phyloP scores from a whole-genome alignment of 1,140 invertebrate genomes.

The Zaprionus davidi region DNA sequence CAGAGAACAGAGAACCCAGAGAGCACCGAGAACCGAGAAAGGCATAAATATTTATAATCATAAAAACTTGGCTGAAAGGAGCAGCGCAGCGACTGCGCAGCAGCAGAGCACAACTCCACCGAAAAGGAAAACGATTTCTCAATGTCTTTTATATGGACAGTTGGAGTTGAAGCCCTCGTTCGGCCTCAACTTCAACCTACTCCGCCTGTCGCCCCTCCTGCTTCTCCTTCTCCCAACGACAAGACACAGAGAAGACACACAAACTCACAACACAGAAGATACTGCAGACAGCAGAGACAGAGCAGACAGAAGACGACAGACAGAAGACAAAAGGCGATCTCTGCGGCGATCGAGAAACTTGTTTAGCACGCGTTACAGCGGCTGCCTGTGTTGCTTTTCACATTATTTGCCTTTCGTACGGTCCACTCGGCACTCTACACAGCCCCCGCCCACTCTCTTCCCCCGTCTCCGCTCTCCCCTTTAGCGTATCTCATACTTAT shows the following conservation, averaged over 20 bases:
- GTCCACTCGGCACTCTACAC: constrained; percentile 32
- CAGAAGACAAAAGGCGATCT: constrained; percentile 69
- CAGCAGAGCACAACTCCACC: constrained; percentile 37
- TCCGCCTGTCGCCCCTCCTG: background rate
- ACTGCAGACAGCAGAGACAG: constrained; percentile 53
- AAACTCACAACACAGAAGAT: constrained; percentile 2
- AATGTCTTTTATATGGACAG: constrained; percentile 76
- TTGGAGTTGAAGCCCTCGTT: constrained; percentile 16
- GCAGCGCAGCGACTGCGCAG: constrained; percentile 34
- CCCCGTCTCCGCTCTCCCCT: background rate
- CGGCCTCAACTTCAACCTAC: constrained; percentile 23
- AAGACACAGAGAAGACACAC: background rate
- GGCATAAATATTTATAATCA: constrained; percentile 82
- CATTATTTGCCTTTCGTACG: constrained; percentile 70
- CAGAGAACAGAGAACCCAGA: background rate
- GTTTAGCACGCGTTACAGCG: constrained; percentile 81
- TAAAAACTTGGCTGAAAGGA: constrained; percentile 58
- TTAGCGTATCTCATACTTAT: constrained; percentile 36
- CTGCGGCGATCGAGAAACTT: constrained; percentile 71
- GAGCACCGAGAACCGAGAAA: constrained; percentile 22
- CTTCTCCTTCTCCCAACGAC: too few relatives aligned
- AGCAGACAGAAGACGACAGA: constrained; percentile 25
- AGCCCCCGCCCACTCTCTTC: background rate
- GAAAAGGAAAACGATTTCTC: constrained; percentile 81
- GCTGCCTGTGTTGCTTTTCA: constrained; percentile 79